phyloP scores from a whole-genome alignment of 2,888 invertebrate genomes.

The Drosophila tripunctata region DNA sequence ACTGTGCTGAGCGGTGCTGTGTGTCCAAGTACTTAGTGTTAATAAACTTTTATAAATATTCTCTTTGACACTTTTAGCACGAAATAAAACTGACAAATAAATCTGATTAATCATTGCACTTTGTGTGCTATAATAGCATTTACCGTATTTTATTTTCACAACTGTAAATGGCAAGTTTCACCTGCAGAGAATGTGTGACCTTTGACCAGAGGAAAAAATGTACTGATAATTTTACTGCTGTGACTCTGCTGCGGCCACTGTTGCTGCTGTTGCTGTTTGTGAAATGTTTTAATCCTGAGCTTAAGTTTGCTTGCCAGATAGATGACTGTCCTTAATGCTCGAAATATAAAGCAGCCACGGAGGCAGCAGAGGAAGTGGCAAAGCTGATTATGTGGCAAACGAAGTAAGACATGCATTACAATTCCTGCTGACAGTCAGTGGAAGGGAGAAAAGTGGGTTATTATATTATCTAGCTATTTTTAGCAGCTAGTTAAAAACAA shows the following conservation, averaged over 20 bases:
- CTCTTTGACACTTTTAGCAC: conserved; percentile 80
- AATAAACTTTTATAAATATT: conserved; percentile 80
- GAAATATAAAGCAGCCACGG: conserved; percentile 9
- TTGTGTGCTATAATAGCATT: conserved; percentile 68
- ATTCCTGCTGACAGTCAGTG: neutral
- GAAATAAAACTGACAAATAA: conserved; percentile 79
- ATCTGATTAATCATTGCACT: conserved; percentile 80
- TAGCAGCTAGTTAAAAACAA: conserved; percentile 4
- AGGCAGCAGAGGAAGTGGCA: neutral
- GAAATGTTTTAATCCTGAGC: conserved; percentile 47
- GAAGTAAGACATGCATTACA: conserved; percentile 19
- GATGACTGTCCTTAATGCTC: conserved; percentile 23
- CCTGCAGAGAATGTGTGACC: conserved; percentile 41
- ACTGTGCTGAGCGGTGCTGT: conserved; percentile 7
- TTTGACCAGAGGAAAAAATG: conserved; percentile 6
- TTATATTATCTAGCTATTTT: neutral
- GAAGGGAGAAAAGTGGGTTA: neutral
- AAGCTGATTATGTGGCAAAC: conserved; percentile 40
- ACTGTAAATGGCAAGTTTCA: conserved; percentile 22
- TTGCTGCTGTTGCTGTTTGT: conserved; percentile 18
- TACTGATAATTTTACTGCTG: conserved; percentile 22
- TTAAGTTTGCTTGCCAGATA: conserved; percentile 33
- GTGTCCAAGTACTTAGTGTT: conserved; percentile 72
- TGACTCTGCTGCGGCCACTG: conserved; percentile 10
- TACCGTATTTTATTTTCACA: conserved; percentile 54